Evolutionary conservation across 2,797 vertebrate genomes (phyloP), one percentile per base, ranked within the genome.

Genomic region (Mycteria americana): DNA sequence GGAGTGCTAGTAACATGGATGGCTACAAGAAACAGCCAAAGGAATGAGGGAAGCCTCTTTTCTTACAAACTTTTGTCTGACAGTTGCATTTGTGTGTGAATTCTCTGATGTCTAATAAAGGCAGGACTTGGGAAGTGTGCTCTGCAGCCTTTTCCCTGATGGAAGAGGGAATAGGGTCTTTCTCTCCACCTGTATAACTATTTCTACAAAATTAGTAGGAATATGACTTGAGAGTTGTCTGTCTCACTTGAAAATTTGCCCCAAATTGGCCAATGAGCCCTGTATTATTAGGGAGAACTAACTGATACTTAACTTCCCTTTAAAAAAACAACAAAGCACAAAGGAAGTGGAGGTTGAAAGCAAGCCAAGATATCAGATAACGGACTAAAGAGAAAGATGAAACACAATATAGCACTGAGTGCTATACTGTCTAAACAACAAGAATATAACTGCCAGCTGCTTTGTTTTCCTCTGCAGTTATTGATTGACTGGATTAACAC

Each of bases 401-500:
- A 93, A n/a, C 13, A 45, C 25, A 51, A 8, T 9, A 8, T 4
- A 54, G 25, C 23, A 15, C 33, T 0, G 7, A 35, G 33, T 14
- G 19, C 53, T 63, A 1, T n/a, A 3, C 11, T 50, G 22, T 79
- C 23, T 53, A 4, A 82, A 68, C 18, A 72, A 33, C 10, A 76
- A 31, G 22, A 56, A 27, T 63, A 1, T 3, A 16, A 62, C 33
- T 82, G n/a, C 19, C 41, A 57, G 28, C 24, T 76, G 30, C 48
- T 88, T 86, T 67, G 14, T 60, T 89, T 93, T 57, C 63, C 31
- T 80, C 73, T 6, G 5, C 94, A 99, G 99, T 90, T 97, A 13
- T 68, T 99, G 97, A 78, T 98, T 39, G 97, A 98, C 17, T 99
- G 99, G 99, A 99, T 99, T 97, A 99, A 99, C 90, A 78, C 48